phyloP scores from a whole-genome alignment of 2,797 vertebrate species.

The Selene dorsalis region DNA sequence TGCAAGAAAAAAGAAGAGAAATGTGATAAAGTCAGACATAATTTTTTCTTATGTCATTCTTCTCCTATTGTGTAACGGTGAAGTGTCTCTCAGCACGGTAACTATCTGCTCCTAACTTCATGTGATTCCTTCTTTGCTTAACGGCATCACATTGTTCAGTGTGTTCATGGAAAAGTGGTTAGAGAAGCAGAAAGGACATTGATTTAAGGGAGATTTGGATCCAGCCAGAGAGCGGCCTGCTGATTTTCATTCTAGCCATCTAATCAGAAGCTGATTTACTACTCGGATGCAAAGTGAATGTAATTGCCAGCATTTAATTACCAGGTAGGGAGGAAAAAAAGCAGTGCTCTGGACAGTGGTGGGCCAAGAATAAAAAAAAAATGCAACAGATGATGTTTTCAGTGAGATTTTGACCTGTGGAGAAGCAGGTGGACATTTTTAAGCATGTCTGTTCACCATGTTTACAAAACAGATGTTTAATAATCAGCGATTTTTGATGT shows the following conservation, averaged over 20 bases:
- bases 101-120: constrained; percentile 11
- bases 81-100: no score
- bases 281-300: constrained; percentile 64
- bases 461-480: not conserved
- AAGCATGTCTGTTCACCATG: not conserved
- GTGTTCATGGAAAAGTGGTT: constrained; percentile 37
- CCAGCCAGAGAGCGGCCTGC: constrained; percentile 41
- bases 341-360: not conserved
- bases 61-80: no score
- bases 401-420: not conserved
- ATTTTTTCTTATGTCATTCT: no score
- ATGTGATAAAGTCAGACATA: no score
- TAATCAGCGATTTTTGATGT: not conserved
- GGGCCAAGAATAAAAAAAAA: constrained; percentile 4
- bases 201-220: constrained; percentile 56
- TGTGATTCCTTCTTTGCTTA: constrained; percentile 10
- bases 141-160: constrained; percentile 11
- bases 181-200: constrained; percentile 46
- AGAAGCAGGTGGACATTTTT: not conserved
- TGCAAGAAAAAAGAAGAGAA: constrained; percentile 1
- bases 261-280: constrained; percentile 68
- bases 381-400: not conserved
- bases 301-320: constrained; percentile 67
- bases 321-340: constrained; percentile 32
- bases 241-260: constrained; percentile 64